Conservation (phyloP, 2,797 vertebrate species). For the Onychomys torridus region DNA sequence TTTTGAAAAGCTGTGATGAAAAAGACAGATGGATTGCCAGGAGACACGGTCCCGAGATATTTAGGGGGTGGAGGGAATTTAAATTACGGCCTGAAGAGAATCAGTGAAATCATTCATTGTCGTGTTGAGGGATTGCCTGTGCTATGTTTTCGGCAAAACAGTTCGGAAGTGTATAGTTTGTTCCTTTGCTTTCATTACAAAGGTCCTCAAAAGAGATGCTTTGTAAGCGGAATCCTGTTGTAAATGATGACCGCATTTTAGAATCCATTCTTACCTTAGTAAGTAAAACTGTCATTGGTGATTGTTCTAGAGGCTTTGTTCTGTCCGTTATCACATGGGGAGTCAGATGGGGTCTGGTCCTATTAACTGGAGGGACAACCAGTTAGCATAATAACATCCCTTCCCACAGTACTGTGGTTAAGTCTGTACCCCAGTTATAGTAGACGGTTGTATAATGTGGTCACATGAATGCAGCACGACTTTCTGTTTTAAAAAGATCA, state of each 20-base stretch:
- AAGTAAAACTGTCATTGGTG: constrained; percentile 25
- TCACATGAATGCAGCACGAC: constrained; percentile 48
- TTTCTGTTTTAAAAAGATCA: constrained; percentile 25
- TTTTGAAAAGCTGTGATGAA: constrained; percentile 87
- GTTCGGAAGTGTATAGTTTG: constrained; percentile 54
- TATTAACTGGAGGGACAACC: constrained; percentile 75
- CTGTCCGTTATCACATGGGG: constrained; percentile 82
- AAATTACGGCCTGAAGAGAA: constrained; percentile 64
- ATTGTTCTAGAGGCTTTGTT: constrained; percentile 81
- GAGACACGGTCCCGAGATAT: constrained; percentile 82
- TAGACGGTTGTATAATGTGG: constrained; percentile 67
- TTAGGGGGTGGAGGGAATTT: constrained; percentile 84
- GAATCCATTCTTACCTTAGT: constrained; percentile 31
- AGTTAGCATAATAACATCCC: constrained; percentile 80
- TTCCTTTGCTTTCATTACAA: constrained; percentile 25
- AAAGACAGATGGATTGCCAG: constrained; percentile 83
- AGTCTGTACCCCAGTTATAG: constrained; percentile 54
- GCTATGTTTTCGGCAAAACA: constrained; percentile 8
- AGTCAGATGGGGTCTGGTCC: constrained; percentile 81
- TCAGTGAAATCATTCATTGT: neutral
- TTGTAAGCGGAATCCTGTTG: neutral
- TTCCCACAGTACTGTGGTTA: constrained; percentile 70
- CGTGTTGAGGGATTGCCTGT: constrained; percentile 31
- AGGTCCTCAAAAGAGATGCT: neutral
- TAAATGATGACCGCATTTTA: constrained; percentile 17